These are phyloP conservation scores for Pangasianodon gigas DNA, from an alignment of 2,113 vertebrate species.

Conservation along the genomic window DNA sequence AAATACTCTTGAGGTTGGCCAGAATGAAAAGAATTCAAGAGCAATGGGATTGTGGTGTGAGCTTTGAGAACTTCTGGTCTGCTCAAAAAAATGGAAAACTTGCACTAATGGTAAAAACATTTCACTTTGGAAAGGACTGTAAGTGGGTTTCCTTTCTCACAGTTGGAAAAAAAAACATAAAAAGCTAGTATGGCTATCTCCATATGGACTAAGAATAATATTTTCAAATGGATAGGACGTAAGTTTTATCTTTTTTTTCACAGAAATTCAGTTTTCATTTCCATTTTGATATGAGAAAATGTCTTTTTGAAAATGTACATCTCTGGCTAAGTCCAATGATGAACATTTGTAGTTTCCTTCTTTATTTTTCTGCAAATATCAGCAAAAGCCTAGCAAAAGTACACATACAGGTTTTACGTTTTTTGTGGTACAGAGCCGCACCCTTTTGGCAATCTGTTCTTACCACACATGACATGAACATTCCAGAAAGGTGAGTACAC, in stretches of 20 bases:
- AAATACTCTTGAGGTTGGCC: not conserved
- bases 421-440: not conserved
- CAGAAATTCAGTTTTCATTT: no score
- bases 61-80: not conserved
- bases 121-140: not conserved
- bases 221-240: not conserved
- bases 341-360: not conserved
- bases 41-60: not conserved
- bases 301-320: not conserved
- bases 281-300: not conserved
- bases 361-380: not conserved
- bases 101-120: not conserved
- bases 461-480: not conserved
- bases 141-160: not conserved
- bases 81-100: not conserved
- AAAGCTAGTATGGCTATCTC: not conserved
- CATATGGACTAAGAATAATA: not conserved
- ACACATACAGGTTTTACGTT: not conserved
- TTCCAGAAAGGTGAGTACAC: not conserved
- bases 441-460: not conserved
- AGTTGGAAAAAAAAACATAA: not conserved
- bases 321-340: not conserved
- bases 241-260: not conserved
- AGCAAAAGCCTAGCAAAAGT: not conserved
- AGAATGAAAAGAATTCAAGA: not conserved